Evolutionary conservation across 2,888 invertebrate genomes (phyloP), one percentile per base, ranked within the genome.

Genomic region (Chrysodeixis includens): DNA sequence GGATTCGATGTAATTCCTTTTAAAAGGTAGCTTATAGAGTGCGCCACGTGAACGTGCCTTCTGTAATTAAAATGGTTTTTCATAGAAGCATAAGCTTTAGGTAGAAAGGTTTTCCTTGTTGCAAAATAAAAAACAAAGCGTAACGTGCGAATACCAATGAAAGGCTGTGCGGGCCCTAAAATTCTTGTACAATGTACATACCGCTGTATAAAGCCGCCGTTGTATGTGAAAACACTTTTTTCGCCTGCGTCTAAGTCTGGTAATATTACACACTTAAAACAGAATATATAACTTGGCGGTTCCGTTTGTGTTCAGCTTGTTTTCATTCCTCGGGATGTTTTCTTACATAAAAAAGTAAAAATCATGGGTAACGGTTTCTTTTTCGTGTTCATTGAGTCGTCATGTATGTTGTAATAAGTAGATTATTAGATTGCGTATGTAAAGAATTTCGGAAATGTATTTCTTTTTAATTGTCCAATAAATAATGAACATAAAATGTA

Each of bases 1-100:
- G 83, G 84, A 83, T 85, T 83, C 69, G 53, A 72, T 74, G 72
- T 85, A 85, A 89, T 84, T 83, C 84, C 75, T 65, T 82, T 84
- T 81, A 83, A 84, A 88, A 83, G 82, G 83, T 81, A 81, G 84
- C 82, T 87, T 85, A 82, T 79, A 78, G 16, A 69, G 32, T 61
- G 70, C 66, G 56, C 61, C 62, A 66, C 66, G 79, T 79, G 83
- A 84, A 86, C 82, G 71, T 69, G 70, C 76, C 55, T 22, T 53
- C 18, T 74, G 69, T 82, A 83, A 82, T 80, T 79, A 78, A 80
- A 74, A 82, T 81, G 69, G 58, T 73, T 78, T 81, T 77, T 75
- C 71, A 69, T 63, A 56, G 66, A 61, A 54, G 56, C 54, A 68
- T 66, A 65, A 57, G 54, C 56, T 30, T 35, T 22, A 22, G 53